phyloP scores from a whole-genome alignment of 2,888 invertebrate species.

The Boloria selene region DNA sequence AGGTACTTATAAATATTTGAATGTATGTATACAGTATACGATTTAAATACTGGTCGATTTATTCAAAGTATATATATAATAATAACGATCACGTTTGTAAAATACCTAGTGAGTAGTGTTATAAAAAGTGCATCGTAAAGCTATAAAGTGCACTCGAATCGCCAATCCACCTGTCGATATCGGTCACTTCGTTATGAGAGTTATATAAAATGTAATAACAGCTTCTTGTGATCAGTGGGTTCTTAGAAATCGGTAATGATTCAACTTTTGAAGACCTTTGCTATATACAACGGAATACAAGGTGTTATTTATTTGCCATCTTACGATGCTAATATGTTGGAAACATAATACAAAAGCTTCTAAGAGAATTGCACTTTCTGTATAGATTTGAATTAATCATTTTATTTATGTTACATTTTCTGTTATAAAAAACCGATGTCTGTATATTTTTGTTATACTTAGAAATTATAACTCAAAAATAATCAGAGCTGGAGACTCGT shows the following conservation, averaged over 20 bases:
- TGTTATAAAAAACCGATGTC: no score
- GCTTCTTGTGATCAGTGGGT: slow-evolving; percentile 1
- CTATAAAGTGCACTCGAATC: slow-evolving; percentile 7
- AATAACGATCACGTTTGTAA: slow-evolving; percentile 8
- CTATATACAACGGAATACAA: slow-evolving; percentile 1
- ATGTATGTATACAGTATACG: no score
- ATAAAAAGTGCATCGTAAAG: slow-evolving; percentile 1
- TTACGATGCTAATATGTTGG: neutral
- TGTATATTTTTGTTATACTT: no score
- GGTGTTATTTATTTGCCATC: neutral
- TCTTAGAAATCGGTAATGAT: slow-evolving; percentile 15
- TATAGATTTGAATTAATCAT: no score
- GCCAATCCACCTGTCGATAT: slow-evolving; percentile 12
- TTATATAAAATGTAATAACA: slow-evolving; percentile 14
- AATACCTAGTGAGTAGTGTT: neutral
- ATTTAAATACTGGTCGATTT: no score
- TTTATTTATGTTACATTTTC: no score
- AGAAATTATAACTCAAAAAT: no score
- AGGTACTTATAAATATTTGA: no score
- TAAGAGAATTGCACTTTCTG: neutral
- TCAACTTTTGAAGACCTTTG: slow-evolving; percentile 1
- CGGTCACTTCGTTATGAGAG: neutral
- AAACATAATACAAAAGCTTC: neutral
- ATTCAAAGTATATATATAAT: no score
- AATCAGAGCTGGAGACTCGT: no score